Evolutionary conservation across 2,113 vertebrate genomes (phyloP).

Genomic region (Peromyscus maniculatus): DNA sequence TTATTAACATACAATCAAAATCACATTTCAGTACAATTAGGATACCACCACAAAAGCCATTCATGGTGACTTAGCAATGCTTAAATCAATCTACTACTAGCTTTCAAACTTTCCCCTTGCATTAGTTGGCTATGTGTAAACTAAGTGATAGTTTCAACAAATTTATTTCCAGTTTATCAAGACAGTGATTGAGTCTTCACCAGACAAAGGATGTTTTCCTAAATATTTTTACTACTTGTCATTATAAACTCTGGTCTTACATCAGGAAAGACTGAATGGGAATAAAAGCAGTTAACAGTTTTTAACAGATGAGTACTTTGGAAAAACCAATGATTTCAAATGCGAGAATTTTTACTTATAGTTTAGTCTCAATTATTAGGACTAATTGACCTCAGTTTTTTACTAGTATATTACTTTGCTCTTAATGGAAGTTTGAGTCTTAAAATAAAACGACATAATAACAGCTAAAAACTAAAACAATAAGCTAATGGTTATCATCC

Average conservation of each 20-base stretch:
- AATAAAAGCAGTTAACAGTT: not conserved
- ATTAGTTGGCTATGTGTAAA: not conserved
- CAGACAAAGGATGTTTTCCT: not conserved
- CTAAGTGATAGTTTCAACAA: not conserved
- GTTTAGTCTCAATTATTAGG: not conserved
- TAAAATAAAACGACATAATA: slow-evolving; percentile 36
- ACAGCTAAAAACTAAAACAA: slow-evolving; percentile 11
- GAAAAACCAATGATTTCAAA: slow-evolving; percentile 4
- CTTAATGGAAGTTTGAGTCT: not conserved
- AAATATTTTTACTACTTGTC: not conserved
- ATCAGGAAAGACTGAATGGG: not conserved
- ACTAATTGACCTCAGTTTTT: not conserved
- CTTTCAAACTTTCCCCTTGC: not conserved
- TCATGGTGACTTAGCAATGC: not conserved
- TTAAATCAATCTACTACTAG: not conserved
- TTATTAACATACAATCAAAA: too few relatives aligned
- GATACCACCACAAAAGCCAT: not conserved
- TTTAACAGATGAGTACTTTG: not conserved
- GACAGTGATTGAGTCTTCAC: not conserved
- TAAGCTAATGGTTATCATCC: not conserved
- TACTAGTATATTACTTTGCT: not conserved
- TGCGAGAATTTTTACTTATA: not conserved
- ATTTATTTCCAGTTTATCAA: not conserved
- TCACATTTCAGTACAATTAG: too few relatives aligned
- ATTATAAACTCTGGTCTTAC: not conserved